Evolutionary conservation across 2,888 invertebrate species (phyloP), one percentile per base, ranked within the genome.

Genomic region (Eucera pruinosa): DNA sequence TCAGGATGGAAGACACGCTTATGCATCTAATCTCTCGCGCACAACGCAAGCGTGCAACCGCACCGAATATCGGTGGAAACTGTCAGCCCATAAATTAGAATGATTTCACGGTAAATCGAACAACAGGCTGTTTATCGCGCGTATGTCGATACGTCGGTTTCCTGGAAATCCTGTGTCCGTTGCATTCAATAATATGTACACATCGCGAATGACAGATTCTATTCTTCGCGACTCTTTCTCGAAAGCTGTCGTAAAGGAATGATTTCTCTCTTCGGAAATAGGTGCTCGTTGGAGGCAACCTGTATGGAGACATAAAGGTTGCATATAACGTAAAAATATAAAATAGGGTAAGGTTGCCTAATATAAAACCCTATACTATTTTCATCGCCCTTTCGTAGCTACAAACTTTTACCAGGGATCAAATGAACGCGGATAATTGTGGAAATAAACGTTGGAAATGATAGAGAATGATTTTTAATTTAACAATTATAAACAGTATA

Each of bases 61-160:
- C 7, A 13, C 25, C n/a, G 55, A 11, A n/a, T 6, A 2, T 20
- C n/a, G 11, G 45, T 52, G 41, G 55, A n/a, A 36, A 54, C 11
- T 47, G 43, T 52, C 39, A 27, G 18, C 39, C 20, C 18, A 64
- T 78, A 82, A 73, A 70, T 81, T 58, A 69, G 7, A 7, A 30
- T 52, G 48, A 78, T 82, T 71, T 61, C 60, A 27, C 11, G 27
- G 39, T n/a, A 54, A 68, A 64, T 68, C 64, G 75, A 54, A 30
- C 50, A 36, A 23, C 67, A 13, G 33, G 6, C 52, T 61, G 64
- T 61, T 75, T 68, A 66, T 61, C 43, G 54, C 7, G 11, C 48
- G 36, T 13, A 39, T 30, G 20, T 39, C 55, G 60, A 52, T 60
- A 60, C 65, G 33, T 41, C 48, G 20, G 15, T 0, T 13, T 13